phyloP scores from a whole-genome alignment of 2,888 invertebrate genomes.

The Plusia festucae region DNA sequence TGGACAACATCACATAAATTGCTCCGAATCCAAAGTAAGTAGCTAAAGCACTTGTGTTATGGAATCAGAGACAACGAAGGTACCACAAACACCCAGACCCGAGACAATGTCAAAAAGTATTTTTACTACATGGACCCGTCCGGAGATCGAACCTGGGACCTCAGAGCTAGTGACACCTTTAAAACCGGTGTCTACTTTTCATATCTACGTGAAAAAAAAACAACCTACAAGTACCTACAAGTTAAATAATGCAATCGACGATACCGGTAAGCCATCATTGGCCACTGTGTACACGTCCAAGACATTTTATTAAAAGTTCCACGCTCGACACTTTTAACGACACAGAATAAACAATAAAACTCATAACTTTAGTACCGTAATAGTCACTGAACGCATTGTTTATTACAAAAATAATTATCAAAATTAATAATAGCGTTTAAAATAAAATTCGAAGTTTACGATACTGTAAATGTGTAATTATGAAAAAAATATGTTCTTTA shows the following conservation, averaged over 20 bases:
- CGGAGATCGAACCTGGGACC: no score
- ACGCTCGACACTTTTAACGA: constrained; percentile 25
- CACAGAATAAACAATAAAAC: constrained; percentile 26
- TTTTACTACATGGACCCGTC: no score
- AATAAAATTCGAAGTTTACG: constrained; percentile 50
- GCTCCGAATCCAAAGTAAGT: no score
- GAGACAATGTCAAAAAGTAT: no score
- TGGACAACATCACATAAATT: no score
- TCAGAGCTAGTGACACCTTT: no score
- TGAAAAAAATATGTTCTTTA: constrained; percentile 56
- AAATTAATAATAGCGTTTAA: constrained; percentile 57
- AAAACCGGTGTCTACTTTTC: no score
- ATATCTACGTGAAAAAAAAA: no score
- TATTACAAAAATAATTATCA: constrained; percentile 53
- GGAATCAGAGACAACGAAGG: no score
- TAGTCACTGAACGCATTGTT: constrained; percentile 40
- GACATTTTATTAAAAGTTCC: constrained; percentile 21
- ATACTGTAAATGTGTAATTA: constrained; percentile 55
- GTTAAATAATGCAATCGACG: not conserved
- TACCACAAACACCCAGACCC: no score
- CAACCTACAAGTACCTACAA: no score
- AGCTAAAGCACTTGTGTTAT: no score
- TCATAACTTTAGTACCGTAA: constrained; percentile 36
- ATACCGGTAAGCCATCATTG: not conserved
- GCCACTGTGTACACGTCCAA: constrained; percentile 6